Base-by-base conservation (phyloP, 2,113 vertebrate genomes). In the Gymnogyps californianus region DNA sequence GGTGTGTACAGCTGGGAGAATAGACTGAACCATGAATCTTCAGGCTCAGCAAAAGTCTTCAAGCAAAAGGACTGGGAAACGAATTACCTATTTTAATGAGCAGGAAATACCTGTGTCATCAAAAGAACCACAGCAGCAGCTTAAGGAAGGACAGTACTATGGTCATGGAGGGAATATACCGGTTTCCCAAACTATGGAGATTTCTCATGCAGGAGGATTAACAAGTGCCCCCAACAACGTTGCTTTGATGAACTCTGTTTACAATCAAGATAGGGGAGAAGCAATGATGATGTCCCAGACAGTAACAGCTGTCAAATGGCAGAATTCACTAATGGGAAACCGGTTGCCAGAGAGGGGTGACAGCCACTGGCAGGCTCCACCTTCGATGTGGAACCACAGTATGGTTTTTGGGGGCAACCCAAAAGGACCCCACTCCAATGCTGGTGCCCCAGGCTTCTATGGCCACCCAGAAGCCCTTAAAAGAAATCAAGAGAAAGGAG, bases 31-130 rank as follows among this genome's bases (percentile, higher is more conserved):
- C 98, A 99, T 99, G 99, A 99, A 99, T 96, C 98, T 99, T 95
- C 99, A 99, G 93, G 98, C 99, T 97, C 99, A 99, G 97, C 99
- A 98, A 95, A 99, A 99, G 98, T 97, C 98, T 96, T 99, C 98
- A 97, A 98, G 96, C 97, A 99, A 99, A 97, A 98, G 99, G 97
- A 97, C 98, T 80, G 99, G 99, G 71, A 99, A 99, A 86, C 98
- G 99, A 90, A 98, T 99, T 97, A 98, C 98, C 7, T 99, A 99
- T 95, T 99, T 99, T 89, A 98, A 88, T 92, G 99, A 99, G 42
- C 99, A 98, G 95, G 98, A 98, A 83, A 79, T 97, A 91, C 31
- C 98, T 49, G 87, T 96, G 67, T 80, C 91, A 1, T 81, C 98
- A 94, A 99, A 99, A 98, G 99, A 99, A 78, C 89, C 98, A 18